A percentile compares a stretch with the other conserved stretches of the same genome.
These are phyloP conservation scores for Orthosia gracilis DNA, from an alignment of 2,888 invertebrate genomes.

Conservation along the genomic window DNA sequence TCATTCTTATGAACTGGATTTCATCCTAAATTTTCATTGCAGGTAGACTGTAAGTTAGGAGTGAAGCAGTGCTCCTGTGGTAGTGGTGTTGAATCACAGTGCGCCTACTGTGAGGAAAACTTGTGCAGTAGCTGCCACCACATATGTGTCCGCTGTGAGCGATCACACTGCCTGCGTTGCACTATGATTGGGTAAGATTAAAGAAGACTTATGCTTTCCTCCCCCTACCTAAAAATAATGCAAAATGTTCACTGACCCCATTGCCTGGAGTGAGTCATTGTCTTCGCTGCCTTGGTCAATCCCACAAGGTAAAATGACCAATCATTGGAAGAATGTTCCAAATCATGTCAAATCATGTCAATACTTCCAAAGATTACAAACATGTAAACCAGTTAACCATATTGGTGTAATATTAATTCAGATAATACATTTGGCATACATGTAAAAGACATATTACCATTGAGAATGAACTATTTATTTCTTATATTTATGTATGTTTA, in stretches of 20 bases:
- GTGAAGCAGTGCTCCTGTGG: constrained; percentile 74
- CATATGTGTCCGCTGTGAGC: constrained; percentile 74
- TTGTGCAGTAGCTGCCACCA: constrained; percentile 78
- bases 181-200: constrained; percentile 77
- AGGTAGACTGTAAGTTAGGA: constrained; percentile 62
- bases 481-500: constrained; percentile 64
- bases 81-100: constrained; percentile 65
- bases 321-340: neutral
- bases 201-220: neutral
- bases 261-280: too few relatives aligned
- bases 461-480: neutral
- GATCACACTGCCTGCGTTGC: constrained; percentile 77
- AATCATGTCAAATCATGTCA: neutral
- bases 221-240: neutral
- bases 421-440: too few relatives aligned
- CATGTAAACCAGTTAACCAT: too few relatives aligned
- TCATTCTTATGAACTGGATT: neutral
- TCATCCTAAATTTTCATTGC: constrained; percentile 1
- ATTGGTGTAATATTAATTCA: too few relatives aligned
- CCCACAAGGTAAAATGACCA: neutral
- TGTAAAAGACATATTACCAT: neutral
- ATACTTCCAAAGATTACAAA: too few relatives aligned
- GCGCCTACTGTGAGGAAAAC: constrained; percentile 81
- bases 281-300: neutral
- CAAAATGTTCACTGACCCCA: neutral